phyloP scores from a whole-genome alignment of 2,113 vertebrate genomes.

The Prunella fulvescens region DNA sequence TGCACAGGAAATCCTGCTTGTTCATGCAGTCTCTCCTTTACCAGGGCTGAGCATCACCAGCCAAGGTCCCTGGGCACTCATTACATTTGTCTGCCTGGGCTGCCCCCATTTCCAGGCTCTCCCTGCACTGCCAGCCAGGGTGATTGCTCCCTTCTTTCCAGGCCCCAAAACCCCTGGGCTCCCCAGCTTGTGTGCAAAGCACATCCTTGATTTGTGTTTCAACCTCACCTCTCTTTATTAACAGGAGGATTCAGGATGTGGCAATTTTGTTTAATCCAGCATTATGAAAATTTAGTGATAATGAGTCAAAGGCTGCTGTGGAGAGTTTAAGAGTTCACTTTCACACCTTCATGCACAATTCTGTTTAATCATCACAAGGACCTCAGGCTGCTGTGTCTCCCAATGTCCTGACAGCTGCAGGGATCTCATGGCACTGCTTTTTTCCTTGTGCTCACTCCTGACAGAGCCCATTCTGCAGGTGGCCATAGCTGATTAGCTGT shows the following conservation, averaged over 20 bases:
- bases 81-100: rapidly evolving
- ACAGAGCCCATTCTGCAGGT: neutral
- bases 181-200: neutral
- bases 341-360: neutral
- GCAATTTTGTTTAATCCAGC: neutral
- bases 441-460: neutral
- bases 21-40: neutral
- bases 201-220: neutral
- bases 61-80: neutral
- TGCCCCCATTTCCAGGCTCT: neutral
- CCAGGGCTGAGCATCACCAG: neutral
- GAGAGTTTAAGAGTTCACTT: neutral
- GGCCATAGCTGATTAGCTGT: neutral
- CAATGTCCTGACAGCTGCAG: neutral
- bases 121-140: neutral
- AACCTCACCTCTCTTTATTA: neutral
- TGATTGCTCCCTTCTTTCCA: neutral
- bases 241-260: neutral
- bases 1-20: neutral
- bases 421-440: neutral
- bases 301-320: neutral
- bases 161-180: neutral
- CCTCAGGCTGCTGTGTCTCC: rapidly evolving
- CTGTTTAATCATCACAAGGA: neutral
- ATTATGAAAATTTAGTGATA: neutral